Base-by-base conservation (phyloP, 2,113 vertebrate genomes). In the Bubo blakistoni region DNA sequence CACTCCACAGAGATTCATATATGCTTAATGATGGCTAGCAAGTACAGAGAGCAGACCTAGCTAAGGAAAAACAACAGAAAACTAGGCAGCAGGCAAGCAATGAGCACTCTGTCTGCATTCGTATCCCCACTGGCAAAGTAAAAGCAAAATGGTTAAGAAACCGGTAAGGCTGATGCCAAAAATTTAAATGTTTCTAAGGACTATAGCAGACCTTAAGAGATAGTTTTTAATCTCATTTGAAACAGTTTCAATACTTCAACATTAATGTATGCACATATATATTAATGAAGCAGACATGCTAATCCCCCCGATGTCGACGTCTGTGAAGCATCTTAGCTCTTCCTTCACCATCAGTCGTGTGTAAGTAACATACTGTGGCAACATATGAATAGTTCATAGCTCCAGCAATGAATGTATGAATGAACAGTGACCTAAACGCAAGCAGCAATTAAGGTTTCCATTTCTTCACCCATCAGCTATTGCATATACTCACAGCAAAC, bases 301-400 rank as follows among this genome's bases (percentile, higher is more conserved):
- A 97, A 96, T 98, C 81, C 87, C 97, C 97, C 96, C 79, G 98
- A 98, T 97, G 97, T 95, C 97, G 90, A 97, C 92, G 91, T 84
- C 94, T 95, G 98, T 94, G 96, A 97, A 95, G 91, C 96, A 97
- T 98, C 98, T 97, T 96, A 98, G 98, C 97, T 98, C 96, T 97
- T 98, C 97, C 98, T 97, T 98, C 97, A 97, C 97, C 97, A 98
- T 98, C 98, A 98, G 97, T 98, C 98, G 98, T 98, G 98, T 98
- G 98, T 98, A 99, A 99, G 98, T 99, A 99, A 99, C 98, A 97
- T 97, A 98, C 98, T 98, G 98, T 99, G 98, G 98, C 98, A 99
- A 98, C 98, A 98, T 98, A 98, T 99, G 98, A 99, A 99, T 99
- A 98, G 97, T 98, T 99, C 98, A 99, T 98, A 98, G 98, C 97